Evolutionary conservation across 2,888 invertebrate genomes (phyloP).

Genomic region (Gymnocheta viridis): DNA sequence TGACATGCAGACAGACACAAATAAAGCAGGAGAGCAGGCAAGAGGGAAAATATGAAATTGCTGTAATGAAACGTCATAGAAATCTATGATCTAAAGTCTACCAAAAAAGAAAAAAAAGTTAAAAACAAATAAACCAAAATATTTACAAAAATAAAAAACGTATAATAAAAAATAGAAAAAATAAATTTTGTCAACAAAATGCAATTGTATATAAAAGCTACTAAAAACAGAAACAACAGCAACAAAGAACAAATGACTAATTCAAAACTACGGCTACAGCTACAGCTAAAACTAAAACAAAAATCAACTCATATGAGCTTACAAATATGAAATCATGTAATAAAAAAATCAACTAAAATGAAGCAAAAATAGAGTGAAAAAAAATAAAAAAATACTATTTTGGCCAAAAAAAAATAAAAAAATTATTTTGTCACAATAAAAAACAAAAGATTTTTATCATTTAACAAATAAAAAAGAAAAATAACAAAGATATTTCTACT

Average conservation of each 20-base stretch:
- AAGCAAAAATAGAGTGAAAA: conserved; percentile 18
- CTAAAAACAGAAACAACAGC: conserved; percentile 25
- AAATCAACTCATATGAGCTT: conserved; percentile 46
- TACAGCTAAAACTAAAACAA: conserved; percentile 33
- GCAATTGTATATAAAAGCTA: conserved; percentile 54
- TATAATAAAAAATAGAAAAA: conserved; percentile 7
- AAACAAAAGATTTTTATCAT: conserved; percentile 64
- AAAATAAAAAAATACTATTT: conserved; percentile 7
- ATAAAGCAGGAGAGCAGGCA: neutral
- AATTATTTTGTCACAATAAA: conserved; percentile 19
- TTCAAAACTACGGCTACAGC: conserved; percentile 41
- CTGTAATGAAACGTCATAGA: conserved; percentile 64
- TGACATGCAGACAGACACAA: conserved; percentile 3
- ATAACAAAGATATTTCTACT: conserved; percentile 17
- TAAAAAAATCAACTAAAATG: conserved; percentile 54
- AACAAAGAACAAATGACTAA: conserved; percentile 54
- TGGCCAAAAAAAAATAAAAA: conserved; percentile 35
- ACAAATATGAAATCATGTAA: conserved; percentile 61
- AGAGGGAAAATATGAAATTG: conserved; percentile 29
- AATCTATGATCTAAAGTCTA: conserved; percentile 62
- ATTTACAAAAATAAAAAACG: conserved; percentile 12
- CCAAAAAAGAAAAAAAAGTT: neutral
- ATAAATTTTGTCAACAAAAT: conserved; percentile 67
- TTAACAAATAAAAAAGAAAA: conserved; percentile 12
- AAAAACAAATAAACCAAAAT: conserved; percentile 6